Evolutionary conservation across 2,888 invertebrate genomes (phyloP).

Genomic region (Cryptus viduatorius): DNA sequence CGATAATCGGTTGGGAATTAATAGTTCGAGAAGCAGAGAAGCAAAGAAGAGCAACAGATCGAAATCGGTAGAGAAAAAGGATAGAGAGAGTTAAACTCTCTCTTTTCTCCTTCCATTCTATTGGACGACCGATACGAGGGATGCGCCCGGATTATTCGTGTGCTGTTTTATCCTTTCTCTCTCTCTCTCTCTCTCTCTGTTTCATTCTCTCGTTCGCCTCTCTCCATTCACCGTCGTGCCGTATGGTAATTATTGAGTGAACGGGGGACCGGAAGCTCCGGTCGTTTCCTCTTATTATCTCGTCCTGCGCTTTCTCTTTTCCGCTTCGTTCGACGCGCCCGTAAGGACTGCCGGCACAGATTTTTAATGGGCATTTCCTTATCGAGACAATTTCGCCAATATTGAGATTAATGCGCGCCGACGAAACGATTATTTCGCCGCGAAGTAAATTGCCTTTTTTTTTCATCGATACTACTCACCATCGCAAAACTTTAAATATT

Average conservation of each 20-base stretch:
- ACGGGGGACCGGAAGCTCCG: conserved; percentile 15
- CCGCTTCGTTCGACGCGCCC: conserved; percentile 15
- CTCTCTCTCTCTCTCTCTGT: conserved; percentile 16
- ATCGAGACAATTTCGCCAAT: neutral
- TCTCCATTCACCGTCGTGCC: neutral
- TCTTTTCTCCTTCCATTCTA: too few relatives aligned
- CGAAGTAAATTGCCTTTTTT: neutral
- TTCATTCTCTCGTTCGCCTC: neutral
- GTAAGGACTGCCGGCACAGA: neutral
- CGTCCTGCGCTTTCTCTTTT: conserved; percentile 11
- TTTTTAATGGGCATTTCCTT: conserved; percentile 10
- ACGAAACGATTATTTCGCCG: neutral
- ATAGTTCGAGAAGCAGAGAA: conserved; percentile 5
- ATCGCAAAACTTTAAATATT: neutral
- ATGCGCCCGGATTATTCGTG: conserved; percentile 6
- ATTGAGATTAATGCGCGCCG: neutral
- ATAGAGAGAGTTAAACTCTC: neutral
- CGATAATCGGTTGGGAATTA: conserved; percentile 29
- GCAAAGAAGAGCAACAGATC: conserved; percentile 24
- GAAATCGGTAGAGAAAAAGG: conserved; percentile 7
- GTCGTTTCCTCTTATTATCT: conserved; percentile 21
- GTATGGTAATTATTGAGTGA: conserved; percentile 25
- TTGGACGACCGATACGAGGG: conserved; percentile 21
- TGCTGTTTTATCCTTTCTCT: conserved; percentile 22
- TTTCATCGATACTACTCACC: neutral